Percentiles rank a stretch among this genome's conserved stretches.
These are phyloP conservation scores for Hylaea fasciaria DNA, from an alignment of 2,888 invertebrate species.

Conservation along the genomic window DNA sequence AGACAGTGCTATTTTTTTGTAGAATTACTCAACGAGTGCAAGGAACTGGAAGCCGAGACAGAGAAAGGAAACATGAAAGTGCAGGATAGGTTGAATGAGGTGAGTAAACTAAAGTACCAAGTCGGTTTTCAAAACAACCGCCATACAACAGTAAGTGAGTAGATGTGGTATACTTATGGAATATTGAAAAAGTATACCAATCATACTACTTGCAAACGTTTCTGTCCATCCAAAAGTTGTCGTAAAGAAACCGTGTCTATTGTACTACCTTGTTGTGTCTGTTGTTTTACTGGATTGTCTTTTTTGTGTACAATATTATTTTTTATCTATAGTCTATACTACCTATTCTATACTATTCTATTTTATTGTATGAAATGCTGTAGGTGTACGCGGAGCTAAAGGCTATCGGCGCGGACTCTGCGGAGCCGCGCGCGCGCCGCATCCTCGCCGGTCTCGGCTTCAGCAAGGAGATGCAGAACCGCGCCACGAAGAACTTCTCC, in stretches of 20 bases:
- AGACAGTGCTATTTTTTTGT: slow-evolving; percentile 40
- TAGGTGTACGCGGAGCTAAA: slow-evolving; percentile 97
- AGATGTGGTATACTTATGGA: too few relatives aligned
- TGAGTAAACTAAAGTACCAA: slow-evolving; percentile 53
- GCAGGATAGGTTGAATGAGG: slow-evolving; percentile 93
- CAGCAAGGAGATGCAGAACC: slow-evolving; percentile 93
- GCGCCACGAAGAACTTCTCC: slow-evolving; percentile 95
- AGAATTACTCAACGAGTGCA: slow-evolving; percentile 92
- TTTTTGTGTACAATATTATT: too few relatives aligned
- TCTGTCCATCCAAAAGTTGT: too few relatives aligned
- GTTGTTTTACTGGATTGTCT: too few relatives aligned
- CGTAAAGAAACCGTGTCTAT: too few relatives aligned
- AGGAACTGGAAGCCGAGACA: slow-evolving; percentile 90
- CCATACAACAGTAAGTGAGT: too few relatives aligned
- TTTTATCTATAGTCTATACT: too few relatives aligned
- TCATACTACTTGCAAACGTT: too few relatives aligned
- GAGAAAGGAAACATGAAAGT: slow-evolving; percentile 90
- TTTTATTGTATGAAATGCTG: too few relatives aligned
- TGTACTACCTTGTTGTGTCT: too few relatives aligned
- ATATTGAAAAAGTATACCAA: too few relatives aligned
- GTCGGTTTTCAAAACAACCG: background rate
- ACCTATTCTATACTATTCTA: too few relatives aligned
- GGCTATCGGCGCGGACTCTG: slow-evolving; percentile 98
- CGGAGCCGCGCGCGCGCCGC: slow-evolving; percentile 97
- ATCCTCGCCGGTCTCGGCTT: slow-evolving; percentile 99